These are phyloP conservation scores for Stenotaenia linearis DNA, from an alignment of 2,888 invertebrate species.

Conservation along the genomic window DNA sequence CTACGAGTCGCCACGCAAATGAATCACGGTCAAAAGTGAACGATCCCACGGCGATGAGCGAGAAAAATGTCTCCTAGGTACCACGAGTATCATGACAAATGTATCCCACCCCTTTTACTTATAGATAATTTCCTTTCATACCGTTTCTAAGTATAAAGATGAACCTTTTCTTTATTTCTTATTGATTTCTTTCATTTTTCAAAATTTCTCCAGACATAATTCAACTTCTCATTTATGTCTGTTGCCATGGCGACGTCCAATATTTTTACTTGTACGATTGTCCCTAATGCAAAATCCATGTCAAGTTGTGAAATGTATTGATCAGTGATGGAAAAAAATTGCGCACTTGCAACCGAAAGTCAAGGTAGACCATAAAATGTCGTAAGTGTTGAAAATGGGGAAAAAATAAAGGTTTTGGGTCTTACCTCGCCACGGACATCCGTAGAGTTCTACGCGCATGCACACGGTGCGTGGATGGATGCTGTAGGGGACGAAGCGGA, in stretches of 20 bases:
- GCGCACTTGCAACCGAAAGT: not conserved
- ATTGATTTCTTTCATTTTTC: not conserved
- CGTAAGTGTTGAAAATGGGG: too few species aligned
- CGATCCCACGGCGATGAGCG: not conserved
- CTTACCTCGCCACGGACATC: conserved; percentile 76
- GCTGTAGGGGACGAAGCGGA: conserved; percentile 80
- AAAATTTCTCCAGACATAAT: not conserved
- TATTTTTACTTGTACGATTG: conserved; percentile 13
- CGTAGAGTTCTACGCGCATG: conserved; percentile 84
- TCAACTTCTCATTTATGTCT: conserved; percentile 24
- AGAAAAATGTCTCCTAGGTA: not conserved
- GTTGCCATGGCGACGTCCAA: not conserved
- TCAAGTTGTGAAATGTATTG: conserved; percentile 26
- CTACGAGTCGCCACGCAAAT: not conserved
- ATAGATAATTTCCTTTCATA: not conserved
- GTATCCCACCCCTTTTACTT: not conserved
- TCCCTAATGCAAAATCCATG: conserved; percentile 26
- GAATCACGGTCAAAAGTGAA: not conserved
- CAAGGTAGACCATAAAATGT: not conserved
- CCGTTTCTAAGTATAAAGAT: not conserved
- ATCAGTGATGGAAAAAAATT: not conserved
- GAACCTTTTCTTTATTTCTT: not conserved
- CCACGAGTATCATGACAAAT: not conserved
- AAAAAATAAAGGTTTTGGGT: not conserved
- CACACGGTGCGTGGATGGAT: conserved; percentile 77